These are phyloP conservation scores for Buathra laborator DNA, from an alignment of 2,888 invertebrate genomes.

Conservation along the genomic window DNA sequence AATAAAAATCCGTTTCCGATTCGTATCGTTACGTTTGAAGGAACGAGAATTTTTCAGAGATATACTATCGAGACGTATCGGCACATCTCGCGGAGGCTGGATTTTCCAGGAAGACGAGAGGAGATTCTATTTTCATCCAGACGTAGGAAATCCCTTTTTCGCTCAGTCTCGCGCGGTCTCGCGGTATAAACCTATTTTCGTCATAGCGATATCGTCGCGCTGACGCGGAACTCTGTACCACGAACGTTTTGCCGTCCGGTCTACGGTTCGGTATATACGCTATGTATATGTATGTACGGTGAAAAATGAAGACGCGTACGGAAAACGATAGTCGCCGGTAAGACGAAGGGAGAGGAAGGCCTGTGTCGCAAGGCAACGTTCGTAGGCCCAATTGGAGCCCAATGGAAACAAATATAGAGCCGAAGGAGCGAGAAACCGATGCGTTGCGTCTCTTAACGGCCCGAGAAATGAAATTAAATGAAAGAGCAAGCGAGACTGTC, in stretches of 20 bases:
- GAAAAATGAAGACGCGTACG: conserved; percentile 18
- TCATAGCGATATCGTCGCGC: conserved; percentile 56
- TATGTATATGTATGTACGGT: background rate
- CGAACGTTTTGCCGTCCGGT: conserved; percentile 39
- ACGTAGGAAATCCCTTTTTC: conserved; percentile 66
- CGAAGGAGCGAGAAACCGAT: conserved; percentile 73
- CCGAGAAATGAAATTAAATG: background rate
- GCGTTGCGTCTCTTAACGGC: conserved; percentile 34
- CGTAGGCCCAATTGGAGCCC: conserved; percentile 17
- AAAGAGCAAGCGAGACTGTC: conserved; percentile 16
- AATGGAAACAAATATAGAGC: conserved; percentile 77
- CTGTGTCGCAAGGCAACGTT: conserved; percentile 7
- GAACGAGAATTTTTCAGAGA: too few relatives aligned
- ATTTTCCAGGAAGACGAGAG: conserved; percentile 61
- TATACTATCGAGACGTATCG: too few relatives aligned
- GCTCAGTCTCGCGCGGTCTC: conserved; percentile 34
- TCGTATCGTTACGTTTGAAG: too few relatives aligned
- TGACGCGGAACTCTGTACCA: conserved; percentile 52
- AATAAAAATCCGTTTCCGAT: too few relatives aligned
- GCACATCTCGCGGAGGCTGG: conserved; percentile 35
- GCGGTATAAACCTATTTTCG: conserved; percentile 64
- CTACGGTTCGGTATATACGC: background rate
- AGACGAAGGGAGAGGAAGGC: background rate
- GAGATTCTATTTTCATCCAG: conserved; percentile 59
- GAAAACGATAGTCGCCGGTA: conserved; percentile 52